Evolutionary conservation across 2,113 vertebrate species (phyloP), one percentile per base, ranked within the genome.

Genomic region (Pyxicephalus adspersus): DNA sequence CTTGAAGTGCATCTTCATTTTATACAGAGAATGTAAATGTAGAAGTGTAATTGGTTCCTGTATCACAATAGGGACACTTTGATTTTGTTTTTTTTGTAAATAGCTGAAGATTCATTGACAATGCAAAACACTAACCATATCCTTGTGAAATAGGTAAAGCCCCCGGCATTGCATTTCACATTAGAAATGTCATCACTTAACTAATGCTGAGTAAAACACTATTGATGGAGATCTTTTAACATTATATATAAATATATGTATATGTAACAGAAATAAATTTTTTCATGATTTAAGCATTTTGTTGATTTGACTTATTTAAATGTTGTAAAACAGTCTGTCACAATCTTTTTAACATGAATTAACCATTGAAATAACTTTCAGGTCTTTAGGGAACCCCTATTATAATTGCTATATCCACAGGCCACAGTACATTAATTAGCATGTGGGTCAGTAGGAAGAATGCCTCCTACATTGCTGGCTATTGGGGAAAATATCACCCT

Each of bases 21-120:
- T 92, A 86, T 92, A 90, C 85, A 85, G 84, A 83, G 88, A 91
- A 84, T 88, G 85, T 89, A 90, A 87, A 88, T 91, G 87, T 90
- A 90, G 84, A 84, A 75, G 84, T 89, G 86, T 89, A 82, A 89
- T 70, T 25, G 34, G 85, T 84, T 82, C 87, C 80, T 83, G 64
- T 80, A 86, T 91, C 89, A 85, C 87, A 87, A 87, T 70, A 86
- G 76, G 76, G 88, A 84, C n/a, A 85, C 86, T 31, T 23, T 3
- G 17, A 4, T 20, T 23, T 23, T 25, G 7, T 73, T 31, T 63
- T 23, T 63, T 17, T 65, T 67, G 63, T 78, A 68, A 34, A 66
- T 66, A 54, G 61, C 51, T 8, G 23, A 45, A 67, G n/a, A 57
- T 57, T 54, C 50, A 16, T 52, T 31, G 23, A 54, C 66, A 8